Conservation (phyloP, 2,113 vertebrate genomes). For the Cryptoleucopteryx plumbea region DNA sequence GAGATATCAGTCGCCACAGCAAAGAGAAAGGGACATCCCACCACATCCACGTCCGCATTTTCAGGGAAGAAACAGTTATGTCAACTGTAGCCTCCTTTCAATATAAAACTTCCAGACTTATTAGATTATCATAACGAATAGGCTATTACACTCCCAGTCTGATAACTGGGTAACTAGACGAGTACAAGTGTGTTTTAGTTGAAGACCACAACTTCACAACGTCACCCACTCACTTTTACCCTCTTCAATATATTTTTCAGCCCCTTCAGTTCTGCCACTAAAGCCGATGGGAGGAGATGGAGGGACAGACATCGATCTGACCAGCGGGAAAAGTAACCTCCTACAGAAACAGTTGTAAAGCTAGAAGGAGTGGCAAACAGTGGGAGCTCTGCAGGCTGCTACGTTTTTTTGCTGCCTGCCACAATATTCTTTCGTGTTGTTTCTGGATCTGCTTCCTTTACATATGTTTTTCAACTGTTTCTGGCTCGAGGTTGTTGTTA, state of each 20-base stretch:
- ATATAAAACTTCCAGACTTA: not conserved
- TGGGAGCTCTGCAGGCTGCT: not conserved
- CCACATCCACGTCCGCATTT: not conserved
- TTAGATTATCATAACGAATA: not conserved
- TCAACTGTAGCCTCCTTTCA: not conserved
- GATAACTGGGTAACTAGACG: not conserved
- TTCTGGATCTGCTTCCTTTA: not conserved
- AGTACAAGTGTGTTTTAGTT: not conserved
- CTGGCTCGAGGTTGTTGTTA: not conserved
- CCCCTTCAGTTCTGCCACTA: not conserved
- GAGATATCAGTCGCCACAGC: not conserved
- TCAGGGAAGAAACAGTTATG: not conserved
- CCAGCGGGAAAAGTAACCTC: not conserved
- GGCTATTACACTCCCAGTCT: not conserved
- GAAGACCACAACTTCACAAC: not conserved
- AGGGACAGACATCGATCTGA: not conserved
- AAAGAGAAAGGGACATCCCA: not conserved
- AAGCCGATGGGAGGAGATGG: not conserved
- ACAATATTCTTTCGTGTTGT: not conserved
- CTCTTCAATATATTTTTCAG: not conserved
- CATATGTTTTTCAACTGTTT: not conserved
- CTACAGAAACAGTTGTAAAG: not conserved
- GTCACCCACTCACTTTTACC: not conserved
- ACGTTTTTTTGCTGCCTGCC: not conserved
- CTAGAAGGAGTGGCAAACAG: not conserved